Percentiles rank a stretch among this genome's conserved stretches.
Evolutionary conservation across 2,113 vertebrate species (phyloP).

Genomic region (Mus spicilegus): DNA sequence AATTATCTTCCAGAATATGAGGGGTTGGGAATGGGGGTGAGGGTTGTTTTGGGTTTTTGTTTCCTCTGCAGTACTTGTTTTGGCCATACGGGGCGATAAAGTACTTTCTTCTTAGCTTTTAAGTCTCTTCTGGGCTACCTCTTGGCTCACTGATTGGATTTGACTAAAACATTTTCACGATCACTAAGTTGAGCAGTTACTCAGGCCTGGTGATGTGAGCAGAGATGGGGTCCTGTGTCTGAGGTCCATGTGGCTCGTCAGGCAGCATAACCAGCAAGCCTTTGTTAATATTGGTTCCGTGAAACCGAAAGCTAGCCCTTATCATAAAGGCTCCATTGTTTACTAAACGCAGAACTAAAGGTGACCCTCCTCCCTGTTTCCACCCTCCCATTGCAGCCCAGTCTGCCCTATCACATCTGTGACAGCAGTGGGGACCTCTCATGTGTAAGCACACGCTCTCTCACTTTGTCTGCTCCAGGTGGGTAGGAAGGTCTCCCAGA

Average conservation of each 20-base stretch:
- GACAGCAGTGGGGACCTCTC: background rate
- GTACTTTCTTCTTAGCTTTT: background rate
- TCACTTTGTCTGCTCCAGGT: background rate
- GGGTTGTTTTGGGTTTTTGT: background rate
- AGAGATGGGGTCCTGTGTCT: background rate
- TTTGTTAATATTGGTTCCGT: background rate
- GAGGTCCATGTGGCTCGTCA: background rate
- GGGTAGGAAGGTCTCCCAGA: too few relatives aligned
- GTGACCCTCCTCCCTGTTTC: background rate
- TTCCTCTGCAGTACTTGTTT: conserved; percentile 49
- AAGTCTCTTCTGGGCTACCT: background rate
- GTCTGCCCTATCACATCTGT: background rate
- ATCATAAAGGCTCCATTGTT: background rate
- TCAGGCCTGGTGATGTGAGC: background rate
- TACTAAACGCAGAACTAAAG: background rate
- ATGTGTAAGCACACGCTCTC: background rate
- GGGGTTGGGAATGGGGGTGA: too few relatives aligned
- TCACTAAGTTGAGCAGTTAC: background rate
- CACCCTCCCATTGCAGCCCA: background rate
- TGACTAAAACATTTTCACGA: conserved; percentile 9
- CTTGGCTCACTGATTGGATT: background rate
- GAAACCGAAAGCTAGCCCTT: background rate
- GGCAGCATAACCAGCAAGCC: background rate
- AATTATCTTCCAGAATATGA: background rate
- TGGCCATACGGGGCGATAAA: conserved; percentile 67